phyloP scores from a whole-genome alignment of 1,140 invertebrate species.

The Heliothis virescens region DNA sequence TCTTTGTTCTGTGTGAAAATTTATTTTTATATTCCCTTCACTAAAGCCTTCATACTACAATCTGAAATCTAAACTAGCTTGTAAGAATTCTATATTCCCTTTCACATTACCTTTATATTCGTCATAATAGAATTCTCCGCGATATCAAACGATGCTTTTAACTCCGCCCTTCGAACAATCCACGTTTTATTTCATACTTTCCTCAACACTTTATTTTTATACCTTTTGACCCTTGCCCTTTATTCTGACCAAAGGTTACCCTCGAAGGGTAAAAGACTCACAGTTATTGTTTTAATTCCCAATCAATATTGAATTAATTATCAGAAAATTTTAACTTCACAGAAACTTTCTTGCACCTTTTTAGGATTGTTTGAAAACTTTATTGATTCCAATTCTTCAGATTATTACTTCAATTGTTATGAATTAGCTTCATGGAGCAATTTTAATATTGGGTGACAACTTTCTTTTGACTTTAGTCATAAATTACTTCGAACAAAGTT shows the following conservation, averaged over 20 bases:
- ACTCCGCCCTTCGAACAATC: background rate
- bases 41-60: background rate
- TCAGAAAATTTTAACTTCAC: background rate
- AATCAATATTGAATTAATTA: background rate
- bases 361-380: background rate
- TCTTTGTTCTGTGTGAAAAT: too few species aligned
- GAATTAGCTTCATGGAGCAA: too few species aligned
- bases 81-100: background rate
- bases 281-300: background rate
- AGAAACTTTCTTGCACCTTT: background rate
- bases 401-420: too few species aligned
- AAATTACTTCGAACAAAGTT: too few species aligned
- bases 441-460: too few species aligned
- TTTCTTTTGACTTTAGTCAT: too few species aligned
- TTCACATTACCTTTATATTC: background rate
- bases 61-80: background rate
- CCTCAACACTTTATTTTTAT: slow-evolving; percentile 28
- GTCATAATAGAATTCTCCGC: slow-evolving; percentile 7
- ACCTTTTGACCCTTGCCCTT: slow-evolving; percentile 21
- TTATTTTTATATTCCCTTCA: too few species aligned
- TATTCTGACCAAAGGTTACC: slow-evolving; percentile 20
- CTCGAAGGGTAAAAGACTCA: background rate
- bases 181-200: slow-evolving; percentile 13
- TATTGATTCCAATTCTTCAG: background rate
- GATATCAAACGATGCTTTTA: slow-evolving; percentile 20